Percentiles rank a stretch among this genome's conserved stretches.
phyloP scores from a whole-genome alignment of 2,113 vertebrate genomes.

The Arvicanthis niloticus region DNA sequence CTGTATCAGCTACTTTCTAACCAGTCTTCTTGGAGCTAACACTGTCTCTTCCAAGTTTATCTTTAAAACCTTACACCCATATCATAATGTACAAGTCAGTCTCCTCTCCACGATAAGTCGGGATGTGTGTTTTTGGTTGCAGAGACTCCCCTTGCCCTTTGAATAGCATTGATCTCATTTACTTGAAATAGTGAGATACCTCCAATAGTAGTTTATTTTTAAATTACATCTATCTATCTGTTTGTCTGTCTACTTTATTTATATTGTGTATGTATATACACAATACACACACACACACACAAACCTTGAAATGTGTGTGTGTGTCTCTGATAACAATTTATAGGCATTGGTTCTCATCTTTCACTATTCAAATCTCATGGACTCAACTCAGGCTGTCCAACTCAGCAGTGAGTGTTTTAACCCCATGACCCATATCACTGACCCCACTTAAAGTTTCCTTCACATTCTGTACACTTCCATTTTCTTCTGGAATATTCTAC shows the following conservation, averaged over 20 bases:
- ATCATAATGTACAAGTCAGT: background rate
- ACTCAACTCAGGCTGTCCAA: background rate
- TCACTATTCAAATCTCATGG: background rate
- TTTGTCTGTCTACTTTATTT: background rate
- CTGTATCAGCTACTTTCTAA: background rate
- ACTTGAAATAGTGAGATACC: background rate
- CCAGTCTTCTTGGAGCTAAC: background rate
- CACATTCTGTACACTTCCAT: background rate
- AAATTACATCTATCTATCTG: no score
- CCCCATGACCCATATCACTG: background rate
- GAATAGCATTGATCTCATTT: background rate
- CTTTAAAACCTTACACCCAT: background rate
- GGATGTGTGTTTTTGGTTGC: rapidly evolving
- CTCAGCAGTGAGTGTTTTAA: no score
- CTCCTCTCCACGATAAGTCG: background rate
- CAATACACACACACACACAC: no score
- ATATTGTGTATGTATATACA: no score
- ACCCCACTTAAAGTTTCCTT: background rate
- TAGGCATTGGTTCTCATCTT: background rate
- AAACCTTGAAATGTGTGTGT: background rate
- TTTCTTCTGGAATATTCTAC: background rate
- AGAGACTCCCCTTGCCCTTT: background rate
- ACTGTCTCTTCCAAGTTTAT: background rate
- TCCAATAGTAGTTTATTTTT: background rate
- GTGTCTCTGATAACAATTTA: background rate